Evolutionary conservation across 2,888 invertebrate genomes (phyloP).

Genomic region (Sepiola atlantica): DNA sequence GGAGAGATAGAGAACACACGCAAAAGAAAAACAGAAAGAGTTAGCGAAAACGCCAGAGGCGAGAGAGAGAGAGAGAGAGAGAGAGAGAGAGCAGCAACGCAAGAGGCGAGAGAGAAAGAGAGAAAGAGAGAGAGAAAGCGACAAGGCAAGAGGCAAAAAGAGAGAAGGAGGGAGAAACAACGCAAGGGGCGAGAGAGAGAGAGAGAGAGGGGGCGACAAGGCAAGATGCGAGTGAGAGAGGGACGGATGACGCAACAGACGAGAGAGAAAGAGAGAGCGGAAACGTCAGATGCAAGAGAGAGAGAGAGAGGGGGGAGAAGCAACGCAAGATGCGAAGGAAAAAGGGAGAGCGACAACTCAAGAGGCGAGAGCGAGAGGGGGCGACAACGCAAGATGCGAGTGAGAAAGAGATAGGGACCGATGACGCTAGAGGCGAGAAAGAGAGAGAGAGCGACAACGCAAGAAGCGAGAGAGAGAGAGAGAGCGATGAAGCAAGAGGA

Average conservation of each 20-base stretch:
- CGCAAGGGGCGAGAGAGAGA: constrained; percentile 38
- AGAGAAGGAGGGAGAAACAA: neutral
- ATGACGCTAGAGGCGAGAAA: neutral
- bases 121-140: constrained; percentile 22
- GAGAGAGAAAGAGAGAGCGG: constrained; percentile 36
- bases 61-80: neutral
- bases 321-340: neutral
- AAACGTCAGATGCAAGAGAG: too few species aligned
- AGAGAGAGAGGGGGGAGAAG: neutral
- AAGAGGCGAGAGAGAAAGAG: neutral
- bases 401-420: neutral
- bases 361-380: neutral
- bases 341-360: neutral
- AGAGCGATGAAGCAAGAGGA: neutral
- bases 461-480: neutral
- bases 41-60: too few species aligned
- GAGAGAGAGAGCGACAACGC: neutral
- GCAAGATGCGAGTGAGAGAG: neutral
- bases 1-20: neutral
- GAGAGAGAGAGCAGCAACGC: neutral
- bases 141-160: neutral
- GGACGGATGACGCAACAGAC: neutral
- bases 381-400: neutral
- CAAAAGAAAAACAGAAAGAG: constrained; percentile 23
- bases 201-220: constrained; percentile 37